A percentile compares a stretch with the other conserved stretches of the same genome.
These are phyloP conservation scores for Echeneis naucrates DNA, from an alignment of 2,797 vertebrate species.

Conservation along the genomic window DNA sequence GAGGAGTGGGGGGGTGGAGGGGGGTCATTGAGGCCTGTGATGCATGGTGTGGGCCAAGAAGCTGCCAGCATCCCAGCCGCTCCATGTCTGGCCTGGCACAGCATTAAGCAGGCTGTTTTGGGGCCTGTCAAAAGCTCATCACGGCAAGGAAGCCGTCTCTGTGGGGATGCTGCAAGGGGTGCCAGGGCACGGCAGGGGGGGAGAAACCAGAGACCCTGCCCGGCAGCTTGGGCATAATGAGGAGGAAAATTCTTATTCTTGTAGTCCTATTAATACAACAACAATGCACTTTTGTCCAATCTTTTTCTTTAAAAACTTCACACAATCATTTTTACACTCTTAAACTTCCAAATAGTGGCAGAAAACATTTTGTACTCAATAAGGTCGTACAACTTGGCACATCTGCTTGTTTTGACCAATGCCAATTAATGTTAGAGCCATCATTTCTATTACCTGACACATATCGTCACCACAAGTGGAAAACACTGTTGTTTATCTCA, in stretches of 20 bases:
- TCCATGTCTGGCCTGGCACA: slow-evolving; percentile 86
- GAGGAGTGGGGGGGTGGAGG: slow-evolving; percentile 53
- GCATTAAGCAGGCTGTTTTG: slow-evolving; percentile 82
- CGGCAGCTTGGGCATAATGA: slow-evolving; percentile 84
- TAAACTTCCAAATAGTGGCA: slow-evolving; percentile 5
- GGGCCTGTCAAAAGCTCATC: slow-evolving; percentile 89
- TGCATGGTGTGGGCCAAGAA: slow-evolving; percentile 83
- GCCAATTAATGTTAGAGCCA: not conserved
- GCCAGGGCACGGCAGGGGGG: slow-evolving; percentile 85
- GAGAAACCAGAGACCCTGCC: slow-evolving; percentile 83
- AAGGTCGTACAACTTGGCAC: slow-evolving; percentile 4
- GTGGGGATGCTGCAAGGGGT: slow-evolving; percentile 80
- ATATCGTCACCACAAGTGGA: slow-evolving; percentile 27
- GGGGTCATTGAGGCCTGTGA: slow-evolving; percentile 76
- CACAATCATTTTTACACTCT: not conserved
- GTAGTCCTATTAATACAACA: slow-evolving; percentile 84
- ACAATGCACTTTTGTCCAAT: slow-evolving; percentile 81
- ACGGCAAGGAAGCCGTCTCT: slow-evolving; percentile 86
- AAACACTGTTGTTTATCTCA: slow-evolving; percentile 44
- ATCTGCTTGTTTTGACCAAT: slow-evolving; percentile 5
- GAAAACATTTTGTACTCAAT: slow-evolving; percentile 1
- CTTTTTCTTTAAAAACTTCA: slow-evolving; percentile 12
- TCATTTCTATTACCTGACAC: slow-evolving; percentile 17
- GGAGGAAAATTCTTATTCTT: slow-evolving; percentile 85
- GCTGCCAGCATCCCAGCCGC: slow-evolving; percentile 86